Evolutionary conservation across 2,888 invertebrate species (phyloP).

Genomic region (Acleris cristana): DNA sequence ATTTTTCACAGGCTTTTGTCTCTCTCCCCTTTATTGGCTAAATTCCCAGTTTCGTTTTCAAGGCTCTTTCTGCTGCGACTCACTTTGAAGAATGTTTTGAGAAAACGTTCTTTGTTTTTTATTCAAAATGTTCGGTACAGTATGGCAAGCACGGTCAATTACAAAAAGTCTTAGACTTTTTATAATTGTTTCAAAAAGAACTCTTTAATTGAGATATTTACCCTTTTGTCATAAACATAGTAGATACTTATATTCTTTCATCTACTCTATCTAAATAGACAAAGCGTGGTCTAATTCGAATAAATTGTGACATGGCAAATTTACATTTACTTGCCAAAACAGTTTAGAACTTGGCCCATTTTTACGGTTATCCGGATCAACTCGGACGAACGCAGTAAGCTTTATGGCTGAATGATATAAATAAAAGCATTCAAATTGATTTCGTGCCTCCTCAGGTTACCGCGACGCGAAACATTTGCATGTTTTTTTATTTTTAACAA

Average conservation of each 20-base stretch:
- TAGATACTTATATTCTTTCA: background rate
- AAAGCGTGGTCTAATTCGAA: background rate
- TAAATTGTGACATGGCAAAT: conserved; percentile 10
- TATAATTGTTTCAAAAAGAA: background rate
- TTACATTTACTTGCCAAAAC: conserved; percentile 12
- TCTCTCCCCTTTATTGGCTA: conserved; percentile 59
- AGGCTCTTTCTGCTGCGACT: conserved; percentile 18
- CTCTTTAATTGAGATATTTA: background rate
- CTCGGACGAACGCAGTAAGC: conserved; percentile 33
- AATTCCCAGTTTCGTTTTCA: conserved; percentile 62
- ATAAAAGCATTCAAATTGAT: conserved; percentile 17
- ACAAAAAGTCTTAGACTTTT: too few relatives aligned
- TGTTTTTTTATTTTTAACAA: background rate
- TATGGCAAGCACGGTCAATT: too few relatives aligned
- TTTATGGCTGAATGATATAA: conserved; percentile 32
- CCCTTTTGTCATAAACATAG: background rate
- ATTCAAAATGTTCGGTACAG: too few relatives aligned
- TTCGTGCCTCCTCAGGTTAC: background rate
- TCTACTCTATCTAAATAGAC: background rate
- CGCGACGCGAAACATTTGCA: background rate
- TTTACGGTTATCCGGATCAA: conserved; percentile 29
- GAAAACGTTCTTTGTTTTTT: conserved; percentile 1
- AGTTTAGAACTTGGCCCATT: conserved; percentile 20
- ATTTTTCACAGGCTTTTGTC: conserved; percentile 48
- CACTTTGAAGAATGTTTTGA: conserved; percentile 25